Evolutionary conservation across 2,797 vertebrate genomes (phyloP).

Genomic region (Poeciliopsis turneri): DNA sequence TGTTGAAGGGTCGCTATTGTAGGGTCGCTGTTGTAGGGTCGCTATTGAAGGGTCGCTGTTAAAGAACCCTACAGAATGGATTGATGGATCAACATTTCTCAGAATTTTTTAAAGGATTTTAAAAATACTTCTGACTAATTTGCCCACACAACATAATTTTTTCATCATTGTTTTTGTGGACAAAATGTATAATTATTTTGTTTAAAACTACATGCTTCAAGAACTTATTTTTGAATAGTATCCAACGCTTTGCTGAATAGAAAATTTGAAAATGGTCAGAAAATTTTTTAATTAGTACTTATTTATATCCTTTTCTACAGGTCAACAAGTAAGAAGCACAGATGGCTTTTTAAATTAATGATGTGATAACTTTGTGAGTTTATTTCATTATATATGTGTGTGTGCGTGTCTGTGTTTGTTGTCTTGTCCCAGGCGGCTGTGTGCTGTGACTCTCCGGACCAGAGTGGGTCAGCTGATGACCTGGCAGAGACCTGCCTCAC

Average conservation of each 20-base stretch:
- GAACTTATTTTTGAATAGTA: neutral
- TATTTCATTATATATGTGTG: neutral
- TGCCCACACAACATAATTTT: neutral
- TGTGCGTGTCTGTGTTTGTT: conserved; percentile 11
- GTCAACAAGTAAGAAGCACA: neutral
- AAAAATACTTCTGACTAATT: neutral
- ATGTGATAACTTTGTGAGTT: neutral
- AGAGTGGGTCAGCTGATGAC: conserved; percentile 63
- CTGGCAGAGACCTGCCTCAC: conserved; percentile 55
- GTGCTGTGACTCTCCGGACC: conserved; percentile 72
- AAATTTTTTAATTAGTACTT: neutral
- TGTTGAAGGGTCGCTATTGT: too few species aligned
- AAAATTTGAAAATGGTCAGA: neutral
- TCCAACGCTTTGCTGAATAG: neutral
- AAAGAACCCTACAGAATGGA: neutral
- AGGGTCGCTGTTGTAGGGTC: too few species aligned
- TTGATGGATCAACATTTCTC: neutral
- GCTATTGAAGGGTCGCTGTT: too few species aligned
- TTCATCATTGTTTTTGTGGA: neutral
- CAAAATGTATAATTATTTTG: neutral
- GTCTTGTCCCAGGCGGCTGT: conserved; percentile 67
- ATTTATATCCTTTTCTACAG: neutral
- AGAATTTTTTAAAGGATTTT: neutral
- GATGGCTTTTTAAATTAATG: neutral
- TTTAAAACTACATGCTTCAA: neutral